A percentile compares a stretch with the other conserved stretches of the same genome.
These are phyloP conservation scores for Bos indicus DNA, from an alignment of 2,113 vertebrate species.

Conservation along the genomic window DNA sequence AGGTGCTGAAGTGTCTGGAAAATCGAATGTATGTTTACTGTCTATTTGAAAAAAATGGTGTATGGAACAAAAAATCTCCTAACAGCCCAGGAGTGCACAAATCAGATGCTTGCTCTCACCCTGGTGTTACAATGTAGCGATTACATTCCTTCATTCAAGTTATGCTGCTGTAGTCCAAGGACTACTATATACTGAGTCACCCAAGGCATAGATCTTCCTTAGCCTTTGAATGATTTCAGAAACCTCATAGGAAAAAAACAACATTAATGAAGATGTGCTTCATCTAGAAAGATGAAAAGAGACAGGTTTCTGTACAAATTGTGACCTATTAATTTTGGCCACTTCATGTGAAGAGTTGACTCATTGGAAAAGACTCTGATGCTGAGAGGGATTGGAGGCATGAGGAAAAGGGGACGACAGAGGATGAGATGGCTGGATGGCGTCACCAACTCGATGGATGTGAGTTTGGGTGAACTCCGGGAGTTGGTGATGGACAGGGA, in stretches of 20 bases:
- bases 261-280: constrained; percentile 27
- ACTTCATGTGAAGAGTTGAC: too few relatives aligned
- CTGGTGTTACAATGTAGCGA: neutral
- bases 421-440: too few relatives aligned
- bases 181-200: constrained; percentile 23
- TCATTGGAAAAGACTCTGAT: too few relatives aligned
- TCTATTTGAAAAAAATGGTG: constrained; percentile 23
- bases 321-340: neutral
- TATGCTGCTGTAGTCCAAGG: neutral
- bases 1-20: neutral
- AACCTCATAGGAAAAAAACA: constrained; percentile 32
- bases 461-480: too few relatives aligned
- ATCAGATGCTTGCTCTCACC: neutral
- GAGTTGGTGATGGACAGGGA: too few relatives aligned
- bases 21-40: neutral
- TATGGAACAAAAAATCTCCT: constrained; percentile 31
- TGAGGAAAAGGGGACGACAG: too few relatives aligned
- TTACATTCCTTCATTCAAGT: neutral
- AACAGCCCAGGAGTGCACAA: neutral
- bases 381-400: too few relatives aligned
- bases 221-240: constrained; percentile 49
- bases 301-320: constrained; percentile 13
- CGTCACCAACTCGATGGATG: too few relatives aligned
- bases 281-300: constrained; percentile 43
- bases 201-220: constrained; percentile 1